Base-by-base conservation (phyloP, 2,797 vertebrate genomes). In the Coendou prehensilis region DNA sequence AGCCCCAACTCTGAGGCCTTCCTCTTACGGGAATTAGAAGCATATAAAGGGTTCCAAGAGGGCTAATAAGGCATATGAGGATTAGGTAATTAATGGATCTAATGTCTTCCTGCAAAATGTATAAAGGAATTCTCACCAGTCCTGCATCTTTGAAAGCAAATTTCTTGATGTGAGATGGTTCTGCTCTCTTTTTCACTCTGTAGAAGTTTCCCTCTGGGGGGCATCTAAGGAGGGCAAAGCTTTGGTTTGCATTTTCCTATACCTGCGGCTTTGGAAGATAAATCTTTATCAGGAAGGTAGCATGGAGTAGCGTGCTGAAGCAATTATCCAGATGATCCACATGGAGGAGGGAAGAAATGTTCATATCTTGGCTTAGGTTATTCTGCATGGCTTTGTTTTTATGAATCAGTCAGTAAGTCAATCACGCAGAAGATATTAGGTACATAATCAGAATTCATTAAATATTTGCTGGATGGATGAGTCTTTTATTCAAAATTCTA, bases 401-500 rank as follows among this genome's bases (percentile, higher is more conserved):
- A 85, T 88, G 79, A 88, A 33, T 83, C 52, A 52, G 75, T 85
- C 82, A 92, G 59, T 50, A 69, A 81, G 7, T 59, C 76, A 90
- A 79, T 45, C 93, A 93, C 7, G 61, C 52, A 41, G 82, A 86
- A 64, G 30, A 45, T 75, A 47, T 87, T 90, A 78, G n/a, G 28
- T 61, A 78, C 75, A 41, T 89, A 79, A 79, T 86, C 69, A 30
- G 41, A 88, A 88, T 95, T 95, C 45, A 90, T 96, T 94, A 96
- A 90, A 63, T 96, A 89, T 64, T 83, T 96, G 78, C 81, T 93
- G 75, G 57, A 79, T 95, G 82, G 83, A 75, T 96, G 75, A 92
- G 47, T 85, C 87, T 94, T 96, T 96, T 97, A 94, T 89, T 82
- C 13, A 87, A 84, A 93, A 92, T 97, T 95, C 90, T 86, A 96